These are phyloP conservation scores for Turnix velox DNA, from an alignment of 2,113 vertebrate genomes.

Conservation along the genomic window DNA sequence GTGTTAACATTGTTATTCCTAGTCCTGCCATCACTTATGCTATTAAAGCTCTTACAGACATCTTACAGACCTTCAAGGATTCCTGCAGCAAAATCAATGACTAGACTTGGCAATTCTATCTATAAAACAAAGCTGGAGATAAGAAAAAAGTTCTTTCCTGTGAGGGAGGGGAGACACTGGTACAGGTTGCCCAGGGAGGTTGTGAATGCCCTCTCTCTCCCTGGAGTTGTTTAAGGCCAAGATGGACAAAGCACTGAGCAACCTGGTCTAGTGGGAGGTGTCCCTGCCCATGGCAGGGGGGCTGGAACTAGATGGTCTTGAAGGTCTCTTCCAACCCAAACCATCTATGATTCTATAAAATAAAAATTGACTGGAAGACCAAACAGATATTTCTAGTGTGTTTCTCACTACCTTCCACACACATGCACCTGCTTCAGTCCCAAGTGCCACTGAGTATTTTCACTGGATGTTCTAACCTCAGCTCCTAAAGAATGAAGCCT, in stretches of 20 bases:
- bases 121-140: neutral
- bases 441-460: constrained; percentile 1
- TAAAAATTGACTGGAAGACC: neutral
- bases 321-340: too few species aligned
- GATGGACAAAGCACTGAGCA: too few species aligned
- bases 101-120: neutral
- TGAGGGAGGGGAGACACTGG: too few species aligned
- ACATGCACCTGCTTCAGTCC: neutral
- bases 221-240: too few species aligned
- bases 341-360: too few species aligned
- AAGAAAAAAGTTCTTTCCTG: too few species aligned
- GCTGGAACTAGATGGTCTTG: too few species aligned
- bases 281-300: too few species aligned
- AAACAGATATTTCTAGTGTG: neutral
- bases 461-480: constrained; percentile 15
- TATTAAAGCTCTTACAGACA: neutral
- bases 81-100: neutral
- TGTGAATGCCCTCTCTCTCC: too few species aligned
- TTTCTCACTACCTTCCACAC: constrained; percentile 1
- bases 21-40: too few species aligned
- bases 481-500: constrained; percentile 44
- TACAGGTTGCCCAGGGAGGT: too few species aligned
- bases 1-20: neutral
- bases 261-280: too few species aligned
- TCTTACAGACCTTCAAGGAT: neutral